Conservation (phyloP, 2,888 invertebrate genomes). For the Drosophila fulvimacula region DNA sequence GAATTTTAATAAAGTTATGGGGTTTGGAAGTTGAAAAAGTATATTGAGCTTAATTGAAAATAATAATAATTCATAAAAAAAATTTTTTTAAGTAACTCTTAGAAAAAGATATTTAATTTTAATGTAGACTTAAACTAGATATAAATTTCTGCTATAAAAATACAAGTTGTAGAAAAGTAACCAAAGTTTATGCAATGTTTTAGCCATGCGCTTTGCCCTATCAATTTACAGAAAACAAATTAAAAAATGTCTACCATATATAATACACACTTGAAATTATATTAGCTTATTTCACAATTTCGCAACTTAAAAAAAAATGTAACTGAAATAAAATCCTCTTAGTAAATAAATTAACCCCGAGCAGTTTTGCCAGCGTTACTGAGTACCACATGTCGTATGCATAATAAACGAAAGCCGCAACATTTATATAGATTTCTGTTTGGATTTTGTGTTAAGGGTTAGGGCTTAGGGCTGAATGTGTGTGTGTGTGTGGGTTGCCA, state of each 20-base stretch:
- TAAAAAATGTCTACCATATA: rapidly evolving
- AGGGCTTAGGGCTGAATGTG: background rate
- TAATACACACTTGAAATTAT: background rate
- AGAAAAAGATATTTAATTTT: background rate
- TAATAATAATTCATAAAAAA: too few relatives aligned
- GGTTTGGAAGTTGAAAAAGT: background rate
- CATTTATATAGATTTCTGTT: constrained; percentile 54
- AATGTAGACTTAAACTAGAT: background rate
- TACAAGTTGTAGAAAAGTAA: background rate
- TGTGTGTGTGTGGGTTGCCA: constrained; percentile 20
- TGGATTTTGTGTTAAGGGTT: constrained; percentile 13
- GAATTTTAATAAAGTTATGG: background rate
- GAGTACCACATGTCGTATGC: constrained; percentile 62
- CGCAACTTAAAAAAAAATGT: background rate
- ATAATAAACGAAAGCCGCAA: constrained; percentile 50
- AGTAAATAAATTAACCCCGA: constrained; percentile 34
- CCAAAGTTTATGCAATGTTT: background rate
- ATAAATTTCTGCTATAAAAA: background rate
- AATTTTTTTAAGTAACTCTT: background rate
- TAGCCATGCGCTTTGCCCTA: background rate
- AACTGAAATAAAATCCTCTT: constrained; percentile 2
- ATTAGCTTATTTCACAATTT: background rate
- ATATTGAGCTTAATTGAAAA: too few relatives aligned
- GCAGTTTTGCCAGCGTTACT: constrained; percentile 38
- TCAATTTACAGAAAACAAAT: background rate